A percentile compares a stretch with the other conserved stretches of the same genome.
phyloP scores from a whole-genome alignment of 37 sponge, comb jelly and placozoan genomes.

The Axinella damicornis region DNA sequence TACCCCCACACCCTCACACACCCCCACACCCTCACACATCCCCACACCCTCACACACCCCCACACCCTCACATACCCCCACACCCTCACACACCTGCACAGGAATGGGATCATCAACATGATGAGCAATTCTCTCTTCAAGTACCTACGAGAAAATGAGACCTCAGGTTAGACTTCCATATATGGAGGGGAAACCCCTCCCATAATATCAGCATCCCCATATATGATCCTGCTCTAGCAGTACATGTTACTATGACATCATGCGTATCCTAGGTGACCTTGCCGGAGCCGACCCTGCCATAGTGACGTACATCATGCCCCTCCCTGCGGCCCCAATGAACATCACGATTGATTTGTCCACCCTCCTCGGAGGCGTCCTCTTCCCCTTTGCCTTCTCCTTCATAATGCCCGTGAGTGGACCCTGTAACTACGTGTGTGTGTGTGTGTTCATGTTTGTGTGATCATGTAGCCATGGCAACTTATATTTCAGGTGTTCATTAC shows the following conservation, averaged over 20 bases:
- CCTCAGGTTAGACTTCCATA: too few species aligned
- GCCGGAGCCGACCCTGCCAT: slow-evolving; percentile 23
- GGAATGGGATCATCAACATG: slow-evolving; percentile 73
- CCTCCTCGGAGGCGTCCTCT: slow-evolving; percentile 71
- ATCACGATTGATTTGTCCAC: slow-evolving; percentile 70
- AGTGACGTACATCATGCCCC: slow-evolving; percentile 69
- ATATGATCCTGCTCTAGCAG: too few species aligned
- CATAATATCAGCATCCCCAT: too few species aligned
- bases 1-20: too few species aligned
- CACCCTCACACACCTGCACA: background rate
- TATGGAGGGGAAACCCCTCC: too few species aligned
- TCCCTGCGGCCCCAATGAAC: slow-evolving; percentile 6
- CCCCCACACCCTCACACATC: too few species aligned
- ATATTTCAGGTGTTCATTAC: slow-evolving; percentile 63
- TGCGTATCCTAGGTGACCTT: too few species aligned
- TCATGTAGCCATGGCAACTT: too few species aligned
- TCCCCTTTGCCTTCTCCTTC: slow-evolving; percentile 74
- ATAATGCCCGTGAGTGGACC: slow-evolving; percentile 80
- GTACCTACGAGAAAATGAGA: slow-evolving; percentile 18
- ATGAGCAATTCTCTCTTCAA: slow-evolving; percentile 70
- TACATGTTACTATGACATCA: too few species aligned
- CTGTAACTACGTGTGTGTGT: background rate
- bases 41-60: too few species aligned
- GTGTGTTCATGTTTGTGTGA: background rate
- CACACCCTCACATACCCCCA: too few species aligned